Base-by-base conservation (phyloP, 2,888 invertebrate genomes). In the Dinocampus coccinellae region DNA sequence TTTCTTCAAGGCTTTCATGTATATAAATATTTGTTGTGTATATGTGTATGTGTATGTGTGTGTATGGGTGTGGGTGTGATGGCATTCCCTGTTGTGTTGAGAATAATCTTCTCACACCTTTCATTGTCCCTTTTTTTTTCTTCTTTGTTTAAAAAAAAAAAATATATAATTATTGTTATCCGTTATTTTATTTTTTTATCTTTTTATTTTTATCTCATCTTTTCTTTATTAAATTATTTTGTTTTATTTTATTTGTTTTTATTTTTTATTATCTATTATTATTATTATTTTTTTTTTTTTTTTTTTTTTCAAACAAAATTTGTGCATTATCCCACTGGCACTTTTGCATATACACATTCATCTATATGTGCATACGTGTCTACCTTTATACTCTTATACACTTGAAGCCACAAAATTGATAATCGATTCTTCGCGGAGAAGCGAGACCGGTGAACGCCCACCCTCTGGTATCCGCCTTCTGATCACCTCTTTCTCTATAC, bases 391-490 rank as follows among this genome's bases (percentile, higher is more conserved):
- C 52, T 57, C 22, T 57, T n/a, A n/a, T n/a, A 39, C 57, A 57
- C 36, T 55, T 55, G 55, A 55, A 65, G 61, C 52, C 39, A 47
- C 69, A 42, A 69, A 57, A 58, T 58, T 60, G 70, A 65, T 70
- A 70, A 70, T 70, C 70, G 60, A 70, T 70, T 70, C 65, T 70
- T 34, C 42, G 52, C 58, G 42, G 70, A 64, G 70, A 60, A 64
- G 70, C 70, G 47, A 60, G 52, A 70, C 65, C 53, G 65, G 70
- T 70, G 47, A 65, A 65, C 70, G 70, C 70, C 70, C 57, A 70
- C 70, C 63, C 47, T 63, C 11, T 63, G 47, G 47, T 63, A 63
- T 47, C 63, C 63, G 42, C 63, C 63, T 47, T 63, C 47, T 47
- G 47, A 47, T 63, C 62, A 26, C 24, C 29, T 70, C 47, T 20